Base-by-base conservation (phyloP, 2,797 vertebrate species). In the Neomorphus geoffroyi region DNA sequence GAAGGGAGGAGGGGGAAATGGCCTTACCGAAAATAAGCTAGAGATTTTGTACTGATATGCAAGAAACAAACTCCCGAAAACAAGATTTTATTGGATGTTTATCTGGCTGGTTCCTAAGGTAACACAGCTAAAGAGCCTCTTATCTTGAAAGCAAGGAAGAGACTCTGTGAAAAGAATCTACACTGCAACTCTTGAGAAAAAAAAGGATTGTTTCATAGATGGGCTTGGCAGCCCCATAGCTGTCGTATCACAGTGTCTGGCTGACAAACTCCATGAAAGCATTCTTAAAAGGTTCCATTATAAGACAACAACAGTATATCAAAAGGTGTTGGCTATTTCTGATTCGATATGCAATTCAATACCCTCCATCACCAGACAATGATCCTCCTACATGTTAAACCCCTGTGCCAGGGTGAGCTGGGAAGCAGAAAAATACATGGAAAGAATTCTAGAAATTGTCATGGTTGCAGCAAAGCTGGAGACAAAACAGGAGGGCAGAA, bases 81-180 rank as follows among this genome's bases (percentile, higher is more conserved):
- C 88, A 93, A 91, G 69, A 86, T 74, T 86, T 93, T 77, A 96
- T 60, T 96, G 95, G 91, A 95, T 96, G 70, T 94, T 93, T 92
- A 96, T 97, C 96, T 95, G 89, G 65, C 92, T 94, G 92, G 92
- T 96, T 97, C 95, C 96, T 96, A 96, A 96, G 95, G 96, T 95
- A 94, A 97, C 95, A 84, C 89, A 87, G 96, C 86, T 96, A 94
- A 97, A 96, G 89, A 96, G 94, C 62, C 79, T 97, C 95, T 96
- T 97, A 97, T 97, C 96, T 96, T 64, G 78, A 96, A 92, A 96
- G 95, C 60, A 4, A 94, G 82, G 85, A 89, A 92, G 77, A 79
- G 30, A 89, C 51, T 72, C 57, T 50, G 45, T 74, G 75, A 91
- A 93, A 93, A 92, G 70, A 93, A 93, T 78, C 73, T 37, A 54